Evolutionary conservation across 2,888 invertebrate species (phyloP).

Genomic region (Acronicta psi): DNA sequence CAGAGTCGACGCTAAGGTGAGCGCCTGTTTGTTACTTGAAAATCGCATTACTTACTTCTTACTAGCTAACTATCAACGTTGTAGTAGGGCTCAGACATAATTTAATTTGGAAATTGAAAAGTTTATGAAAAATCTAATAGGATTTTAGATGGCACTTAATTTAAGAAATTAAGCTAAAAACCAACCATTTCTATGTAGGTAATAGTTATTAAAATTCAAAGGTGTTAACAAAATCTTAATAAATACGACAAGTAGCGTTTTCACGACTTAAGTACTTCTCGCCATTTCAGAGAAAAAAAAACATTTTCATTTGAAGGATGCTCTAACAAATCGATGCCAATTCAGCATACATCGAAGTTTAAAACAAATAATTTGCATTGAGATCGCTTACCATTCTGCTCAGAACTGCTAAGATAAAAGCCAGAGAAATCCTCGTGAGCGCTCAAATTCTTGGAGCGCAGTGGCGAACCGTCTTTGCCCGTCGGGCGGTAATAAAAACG

Average conservation of each 20-base stretch:
- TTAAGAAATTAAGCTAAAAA: too few relatives aligned
- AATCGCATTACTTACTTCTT: slow-evolving; percentile 70
- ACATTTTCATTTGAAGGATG: slow-evolving; percentile 17
- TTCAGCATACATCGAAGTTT: slow-evolving; percentile 56
- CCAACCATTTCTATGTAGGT: too few relatives aligned
- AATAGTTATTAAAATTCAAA: too few relatives aligned
- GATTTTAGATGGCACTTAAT: too few relatives aligned
- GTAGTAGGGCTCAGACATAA: neutral
- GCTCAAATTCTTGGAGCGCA: slow-evolving; percentile 86
- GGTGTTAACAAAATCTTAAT: too few relatives aligned
- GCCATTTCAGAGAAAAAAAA: too few relatives aligned
- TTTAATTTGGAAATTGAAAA: neutral
- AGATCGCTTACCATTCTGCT: slow-evolving; percentile 80
- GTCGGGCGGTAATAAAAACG: slow-evolving; percentile 88
- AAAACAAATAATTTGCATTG: slow-evolving; percentile 81
- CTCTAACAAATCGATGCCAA: slow-evolving; percentile 32
- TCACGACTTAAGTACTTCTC: too few relatives aligned
- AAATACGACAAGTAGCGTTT: too few relatives aligned
- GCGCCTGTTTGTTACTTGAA: slow-evolving; percentile 72
- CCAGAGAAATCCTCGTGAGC: slow-evolving; percentile 82
- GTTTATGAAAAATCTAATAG: too few relatives aligned
- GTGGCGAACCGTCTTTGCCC: slow-evolving; percentile 86
- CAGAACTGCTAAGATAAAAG: slow-evolving; percentile 81
- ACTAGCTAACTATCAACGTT: slow-evolving; percentile 43
- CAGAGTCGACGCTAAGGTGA: slow-evolving; percentile 69